Evolutionary conservation across 2,888 invertebrate genomes (phyloP), one percentile per base, ranked within the genome.

Genomic region (Eristalis tenax): DNA sequence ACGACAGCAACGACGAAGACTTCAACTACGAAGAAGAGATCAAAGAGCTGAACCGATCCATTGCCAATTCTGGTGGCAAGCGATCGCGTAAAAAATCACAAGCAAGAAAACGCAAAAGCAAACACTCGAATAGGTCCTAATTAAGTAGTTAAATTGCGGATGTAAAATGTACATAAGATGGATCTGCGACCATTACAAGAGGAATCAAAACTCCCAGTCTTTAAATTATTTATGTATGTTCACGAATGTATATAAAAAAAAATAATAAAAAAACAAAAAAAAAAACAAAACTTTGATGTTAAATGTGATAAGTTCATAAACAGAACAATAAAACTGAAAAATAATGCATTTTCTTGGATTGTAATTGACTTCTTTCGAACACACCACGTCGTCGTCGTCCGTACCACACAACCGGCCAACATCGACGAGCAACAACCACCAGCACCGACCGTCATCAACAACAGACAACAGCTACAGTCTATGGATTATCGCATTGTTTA

Each of bases 251-350:
- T 50, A 50, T 50, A 50, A 50, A n/a, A 6, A 15, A 32, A 32
- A 32, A 32, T 10, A 32, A 32, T 10, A 8, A 8, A 1, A 32
- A 32, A 32, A 32, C 8, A 32, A 32, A 40, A 2, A 15, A 1
- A 40, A n/a, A n/a, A 43, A 43, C n/a, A 5, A 50, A 50, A 50
- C n/a, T 4, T 85, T 73, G 73, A 82, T 85, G 85, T 85, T 50
- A 85, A 32, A 69, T 86, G 85, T 85, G 84, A 85, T 85, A 85
- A 84, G 66, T 84, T 85, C 71, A 66, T 73, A 66, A 80, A 80
- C 76, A 64, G 80, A 75, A 85, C 63, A 80, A 80, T 73, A 76
- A 85, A 80, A 84, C 65, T 50, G 73, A 69, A 56, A 69, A 56
- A 69, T 69, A 43, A n/a, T 64, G 13, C 23, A 66, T 76, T 71